Evolutionary conservation across 2,888 invertebrate genomes (phyloP), one percentile per base, ranked within the genome.

Genomic region (Nomada fabriciana): DNA sequence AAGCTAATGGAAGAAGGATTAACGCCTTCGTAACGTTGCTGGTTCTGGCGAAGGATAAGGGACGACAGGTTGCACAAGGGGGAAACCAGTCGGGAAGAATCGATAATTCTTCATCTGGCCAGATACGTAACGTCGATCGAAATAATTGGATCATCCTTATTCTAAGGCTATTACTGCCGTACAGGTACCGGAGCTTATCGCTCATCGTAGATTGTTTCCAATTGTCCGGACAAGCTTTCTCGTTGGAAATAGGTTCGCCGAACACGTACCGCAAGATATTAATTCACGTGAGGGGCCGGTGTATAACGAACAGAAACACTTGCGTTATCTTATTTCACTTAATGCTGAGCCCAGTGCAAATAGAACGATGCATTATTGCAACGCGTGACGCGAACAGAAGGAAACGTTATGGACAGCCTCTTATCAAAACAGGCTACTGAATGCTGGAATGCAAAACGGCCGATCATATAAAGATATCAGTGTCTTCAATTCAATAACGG

Each of bases 111-210:
- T 76, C 76, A 60, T 72, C 59, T 65, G 72, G 42, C 60, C 63
- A 73, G 79, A 82, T 82, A 78, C 70, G 78, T 78, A 71, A 70
- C 74, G 79, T 82, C 76, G 75, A 84, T 82, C 71, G 68, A 78
- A 80, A 86, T 86, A 86, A 86, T 86, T 86, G 84, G 82, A 86
- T 82, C 86, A 83, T 76, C 74, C 76, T 76, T 80, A 82, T 84
- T 79, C 83, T 76, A 76, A 84, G 68, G 71, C 82, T 78, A 82
- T 82, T 76, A 73, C 68, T 11, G 69, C 9, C 64, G 69, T 79
- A 65, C 74, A 82, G 78, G 63, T 61, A 60, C 60, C 71, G 29
- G 55, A 55, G 60, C 75, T 84, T 84, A 82, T 79, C 82, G 83
- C 71, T 83, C 82, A 78, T 78, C 75, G 82, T 78, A 78, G 82